phyloP scores from a whole-genome alignment of 2,797 vertebrate genomes.

The Melopsittacus undulatus region DNA sequence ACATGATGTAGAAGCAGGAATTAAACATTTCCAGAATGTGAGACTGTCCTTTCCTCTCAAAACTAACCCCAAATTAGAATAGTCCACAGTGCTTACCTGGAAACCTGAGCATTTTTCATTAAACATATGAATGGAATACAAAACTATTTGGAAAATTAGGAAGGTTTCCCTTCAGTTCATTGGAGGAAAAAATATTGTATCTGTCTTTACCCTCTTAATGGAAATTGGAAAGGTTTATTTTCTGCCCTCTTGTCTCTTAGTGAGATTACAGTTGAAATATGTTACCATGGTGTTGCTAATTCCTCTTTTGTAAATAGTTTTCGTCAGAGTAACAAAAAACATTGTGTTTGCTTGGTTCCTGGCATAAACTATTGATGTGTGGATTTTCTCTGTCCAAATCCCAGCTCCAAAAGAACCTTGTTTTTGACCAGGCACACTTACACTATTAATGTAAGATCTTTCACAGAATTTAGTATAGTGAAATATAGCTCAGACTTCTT shows the following conservation, averaged over 20 bases:
- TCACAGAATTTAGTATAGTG: fast-evolving
- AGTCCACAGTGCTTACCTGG: not conserved
- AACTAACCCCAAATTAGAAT: fast-evolving
- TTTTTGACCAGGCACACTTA: not conserved
- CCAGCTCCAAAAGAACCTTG: not conserved
- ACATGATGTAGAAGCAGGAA: not conserved
- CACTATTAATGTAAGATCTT: not conserved
- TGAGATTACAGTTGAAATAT: not conserved
- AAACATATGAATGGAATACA: not conserved
- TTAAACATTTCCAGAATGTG: not conserved
- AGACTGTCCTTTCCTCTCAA: not conserved
- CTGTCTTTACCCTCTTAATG: not conserved
- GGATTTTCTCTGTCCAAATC: not conserved
- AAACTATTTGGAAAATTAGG: not conserved
- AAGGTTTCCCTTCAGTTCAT: not conserved
- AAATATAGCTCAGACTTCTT: not conserved
- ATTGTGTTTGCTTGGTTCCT: not conserved
- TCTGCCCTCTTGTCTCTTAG: not conserved
- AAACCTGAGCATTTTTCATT: not conserved
- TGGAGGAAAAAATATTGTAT: not conserved
- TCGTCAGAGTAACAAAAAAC: not conserved
- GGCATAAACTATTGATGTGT: not conserved
- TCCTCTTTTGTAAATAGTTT: not conserved
- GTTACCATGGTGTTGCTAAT: not conserved
- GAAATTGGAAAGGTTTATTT: not conserved